phyloP scores from a whole-genome alignment of 2,797 vertebrate genomes.

The Cuniculus paca region DNA sequence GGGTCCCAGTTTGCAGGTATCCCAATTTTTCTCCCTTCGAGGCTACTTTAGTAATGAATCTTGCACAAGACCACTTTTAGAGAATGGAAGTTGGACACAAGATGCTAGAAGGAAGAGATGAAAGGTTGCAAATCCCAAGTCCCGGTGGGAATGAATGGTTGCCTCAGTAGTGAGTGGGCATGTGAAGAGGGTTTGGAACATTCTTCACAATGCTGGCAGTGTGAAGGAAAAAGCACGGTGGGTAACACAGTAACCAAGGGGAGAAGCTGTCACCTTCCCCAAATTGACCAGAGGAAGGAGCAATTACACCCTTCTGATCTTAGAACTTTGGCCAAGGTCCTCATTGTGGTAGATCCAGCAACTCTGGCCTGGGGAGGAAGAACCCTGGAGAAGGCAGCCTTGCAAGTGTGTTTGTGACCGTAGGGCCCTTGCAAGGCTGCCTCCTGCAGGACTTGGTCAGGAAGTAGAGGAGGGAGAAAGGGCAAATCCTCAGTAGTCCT shows the following conservation, averaged over 20 bases:
- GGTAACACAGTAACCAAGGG: not conserved
- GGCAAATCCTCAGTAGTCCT: not conserved
- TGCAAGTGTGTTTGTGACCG: no score
- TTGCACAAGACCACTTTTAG: no score
- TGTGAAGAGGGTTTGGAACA: not conserved
- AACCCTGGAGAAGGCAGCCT: not conserved
- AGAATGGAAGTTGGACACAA: not conserved
- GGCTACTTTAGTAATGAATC: not conserved
- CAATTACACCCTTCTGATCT: not conserved
- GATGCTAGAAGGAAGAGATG: not conserved
- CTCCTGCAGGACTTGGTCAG: not conserved
- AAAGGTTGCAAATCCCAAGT: not conserved
- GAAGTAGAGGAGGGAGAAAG: not conserved
- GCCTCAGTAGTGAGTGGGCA: not conserved
- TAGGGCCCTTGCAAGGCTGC: not conserved
- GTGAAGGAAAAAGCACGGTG: not conserved
- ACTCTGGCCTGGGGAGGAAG: not conserved
- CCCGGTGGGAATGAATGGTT: not conserved
- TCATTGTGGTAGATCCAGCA: not conserved
- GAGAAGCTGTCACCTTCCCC: not conserved
- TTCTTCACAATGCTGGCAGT: not conserved
- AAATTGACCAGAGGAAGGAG: not conserved
- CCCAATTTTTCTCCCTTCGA: not conserved
- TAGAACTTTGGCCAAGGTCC: not conserved
- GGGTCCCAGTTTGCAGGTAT: not conserved